Percentiles rank a stretch among this genome's conserved stretches.
phyloP scores from a whole-genome alignment of 2,113 vertebrate genomes.

The Castor canadensis region DNA sequence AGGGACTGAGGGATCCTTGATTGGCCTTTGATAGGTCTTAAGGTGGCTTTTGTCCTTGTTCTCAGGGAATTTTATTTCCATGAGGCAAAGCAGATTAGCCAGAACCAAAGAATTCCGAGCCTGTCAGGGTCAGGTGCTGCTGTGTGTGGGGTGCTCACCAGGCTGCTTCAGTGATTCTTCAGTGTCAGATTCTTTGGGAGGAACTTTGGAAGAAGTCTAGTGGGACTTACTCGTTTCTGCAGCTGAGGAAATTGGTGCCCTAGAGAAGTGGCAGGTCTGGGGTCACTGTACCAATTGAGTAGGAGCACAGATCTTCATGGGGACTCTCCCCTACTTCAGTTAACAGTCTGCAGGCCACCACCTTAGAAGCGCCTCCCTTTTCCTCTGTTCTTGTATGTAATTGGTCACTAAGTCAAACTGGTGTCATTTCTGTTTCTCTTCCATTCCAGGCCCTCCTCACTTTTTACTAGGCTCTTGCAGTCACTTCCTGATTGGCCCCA shows the following conservation, averaged over 20 bases:
- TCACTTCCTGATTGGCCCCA: slow-evolving; percentile 17
- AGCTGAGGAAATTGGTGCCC: background rate
- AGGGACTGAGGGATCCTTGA: background rate
- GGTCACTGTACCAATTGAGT: background rate
- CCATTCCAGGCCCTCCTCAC: background rate
- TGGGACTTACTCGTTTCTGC: slow-evolving; percentile 1
- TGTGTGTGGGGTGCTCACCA: background rate
- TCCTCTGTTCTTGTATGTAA: background rate
- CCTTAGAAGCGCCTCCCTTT: background rate
- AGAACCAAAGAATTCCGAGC: background rate
- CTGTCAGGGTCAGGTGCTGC: background rate
- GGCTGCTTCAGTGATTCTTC: background rate
- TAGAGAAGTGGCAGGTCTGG: slow-evolving; percentile 20
- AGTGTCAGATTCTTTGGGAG: background rate
- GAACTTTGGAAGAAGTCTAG: background rate
- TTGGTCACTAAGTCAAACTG: background rate
- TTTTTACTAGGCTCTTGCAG: background rate
- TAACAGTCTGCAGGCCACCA: background rate
- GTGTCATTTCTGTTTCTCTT: background rate
- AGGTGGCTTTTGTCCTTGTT: background rate
- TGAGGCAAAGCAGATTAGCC: background rate
- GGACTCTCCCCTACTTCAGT: background rate
- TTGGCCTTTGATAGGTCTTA: background rate
- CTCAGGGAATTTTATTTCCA: background rate
- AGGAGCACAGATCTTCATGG: background rate